Evolutionary conservation across 2,888 invertebrate genomes (phyloP).

Genomic region (Capitulum mitella): DNA sequence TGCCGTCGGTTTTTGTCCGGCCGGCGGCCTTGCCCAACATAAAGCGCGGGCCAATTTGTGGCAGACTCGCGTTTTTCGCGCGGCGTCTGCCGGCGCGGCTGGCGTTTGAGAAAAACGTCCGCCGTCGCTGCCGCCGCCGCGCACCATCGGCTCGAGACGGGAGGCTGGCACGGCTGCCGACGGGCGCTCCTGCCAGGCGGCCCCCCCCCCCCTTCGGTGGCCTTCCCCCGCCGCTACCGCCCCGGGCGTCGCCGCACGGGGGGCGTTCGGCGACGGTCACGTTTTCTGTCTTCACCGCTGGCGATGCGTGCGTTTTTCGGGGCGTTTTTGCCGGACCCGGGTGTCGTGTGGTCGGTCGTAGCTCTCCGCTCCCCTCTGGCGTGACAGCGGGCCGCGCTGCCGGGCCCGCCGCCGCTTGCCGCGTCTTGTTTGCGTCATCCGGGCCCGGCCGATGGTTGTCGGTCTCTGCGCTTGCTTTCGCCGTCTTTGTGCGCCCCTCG

Average conservation of each 20-base stretch:
- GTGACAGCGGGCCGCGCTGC: neutral
- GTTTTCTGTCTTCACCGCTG: neutral
- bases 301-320: neutral
- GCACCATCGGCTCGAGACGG: neutral
- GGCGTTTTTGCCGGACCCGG: neutral
- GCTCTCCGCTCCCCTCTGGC: neutral
- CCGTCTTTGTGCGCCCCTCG: neutral
- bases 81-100: neutral
- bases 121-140: neutral
- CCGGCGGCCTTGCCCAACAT: neutral
- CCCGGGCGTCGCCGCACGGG: neutral
- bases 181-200: too few species aligned
- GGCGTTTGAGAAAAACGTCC: slow-evolving; percentile 14
- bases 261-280: neutral
- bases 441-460: neutral
- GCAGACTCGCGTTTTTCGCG: neutral
- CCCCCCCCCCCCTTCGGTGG: too few species aligned
- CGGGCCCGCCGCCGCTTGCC: neutral
- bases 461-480: neutral
- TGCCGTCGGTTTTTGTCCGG: neutral
- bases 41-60: neutral
- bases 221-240: too few species aligned
- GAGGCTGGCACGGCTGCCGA: neutral
- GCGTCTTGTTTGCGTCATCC: neutral
- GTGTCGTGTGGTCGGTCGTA: neutral